Percentiles rank a stretch among this genome's conserved stretches.
Conservation (phyloP, 2,888 invertebrate species). For the Vandiemenella viatica region DNA sequence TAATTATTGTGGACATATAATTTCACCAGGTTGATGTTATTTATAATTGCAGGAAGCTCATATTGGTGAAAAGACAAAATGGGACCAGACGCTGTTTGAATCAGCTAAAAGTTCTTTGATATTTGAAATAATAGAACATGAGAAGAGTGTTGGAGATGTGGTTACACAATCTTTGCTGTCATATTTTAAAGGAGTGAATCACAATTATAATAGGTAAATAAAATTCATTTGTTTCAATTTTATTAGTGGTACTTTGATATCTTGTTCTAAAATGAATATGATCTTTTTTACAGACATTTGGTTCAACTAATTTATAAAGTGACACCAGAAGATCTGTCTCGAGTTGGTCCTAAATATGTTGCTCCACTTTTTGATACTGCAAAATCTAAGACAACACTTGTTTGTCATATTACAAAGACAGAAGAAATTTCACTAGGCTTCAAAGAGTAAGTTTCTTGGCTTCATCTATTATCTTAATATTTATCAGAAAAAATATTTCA, state of each 20-base stretch:
- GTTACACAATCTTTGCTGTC: constrained; percentile 56
- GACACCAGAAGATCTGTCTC: constrained; percentile 42
- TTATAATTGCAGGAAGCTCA: constrained; percentile 45
- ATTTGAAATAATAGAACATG: constrained; percentile 68
- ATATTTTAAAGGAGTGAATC: constrained; percentile 38
- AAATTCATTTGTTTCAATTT: background rate
- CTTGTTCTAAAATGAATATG: no score
- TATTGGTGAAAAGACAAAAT: constrained; percentile 39
- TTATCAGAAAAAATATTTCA: no score
- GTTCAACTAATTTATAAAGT: constrained; percentile 50
- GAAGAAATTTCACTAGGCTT: constrained; percentile 48
- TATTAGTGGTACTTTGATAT: background rate
- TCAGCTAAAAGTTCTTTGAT: constrained; percentile 77
- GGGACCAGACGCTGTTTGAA: constrained; percentile 60
- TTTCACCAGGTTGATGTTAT: no score
- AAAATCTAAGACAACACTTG: constrained; percentile 48
- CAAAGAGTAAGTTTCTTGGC: constrained; percentile 37
- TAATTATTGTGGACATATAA: no score
- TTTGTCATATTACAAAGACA: constrained; percentile 63
- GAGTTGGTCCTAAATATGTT: constrained; percentile 57
- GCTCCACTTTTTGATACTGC: constrained; percentile 46
- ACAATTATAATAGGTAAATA: constrained; percentile 14
- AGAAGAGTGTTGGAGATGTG: constrained; percentile 61
- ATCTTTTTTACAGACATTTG: constrained; percentile 36
- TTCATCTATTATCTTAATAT: background rate